Conservation (phyloP, 1,140 invertebrate species). For the Dendrolimus kikuchii region DNA sequence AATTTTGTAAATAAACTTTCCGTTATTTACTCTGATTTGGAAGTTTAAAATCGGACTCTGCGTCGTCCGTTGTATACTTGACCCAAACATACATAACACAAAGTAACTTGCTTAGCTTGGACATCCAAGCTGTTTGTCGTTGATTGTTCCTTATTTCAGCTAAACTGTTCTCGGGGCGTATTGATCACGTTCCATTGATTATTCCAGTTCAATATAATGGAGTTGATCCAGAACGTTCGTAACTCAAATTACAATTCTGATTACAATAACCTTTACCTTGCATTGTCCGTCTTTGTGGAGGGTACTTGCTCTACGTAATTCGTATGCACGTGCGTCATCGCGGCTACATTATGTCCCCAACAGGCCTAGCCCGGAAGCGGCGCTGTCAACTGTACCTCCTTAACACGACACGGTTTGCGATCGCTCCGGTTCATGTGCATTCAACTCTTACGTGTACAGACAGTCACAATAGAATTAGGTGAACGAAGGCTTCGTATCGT, state of each 20-base stretch:
- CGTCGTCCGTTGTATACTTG: too few relatives aligned
- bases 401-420: neutral
- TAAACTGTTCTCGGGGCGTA: too few relatives aligned
- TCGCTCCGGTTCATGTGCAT: conserved; percentile 1
- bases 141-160: too few relatives aligned
- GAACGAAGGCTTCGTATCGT: too few relatives aligned
- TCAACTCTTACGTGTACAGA: neutral
- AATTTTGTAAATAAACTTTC: too few relatives aligned
- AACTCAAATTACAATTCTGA: conserved; percentile 38
- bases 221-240: conserved; percentile 30
- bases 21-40: too few relatives aligned
- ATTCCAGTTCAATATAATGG: conserved; percentile 31
- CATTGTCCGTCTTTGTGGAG: conserved; percentile 29
- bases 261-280: conserved; percentile 62
- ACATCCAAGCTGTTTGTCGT: too few relatives aligned
- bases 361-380: conserved; percentile 11
- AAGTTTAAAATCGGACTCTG: too few relatives aligned
- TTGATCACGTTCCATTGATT: neutral
- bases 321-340: conserved; percentile 15
- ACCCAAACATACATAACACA: too few relatives aligned
- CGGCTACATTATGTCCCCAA: neutral
- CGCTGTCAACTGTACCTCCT: conserved; percentile 12
- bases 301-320: conserved; percentile 6
- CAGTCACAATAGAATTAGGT: neutral
- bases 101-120: too few relatives aligned